Evolutionary conservation across 1,140 invertebrate genomes (phyloP).

Genomic region (Drosophila elegans): DNA sequence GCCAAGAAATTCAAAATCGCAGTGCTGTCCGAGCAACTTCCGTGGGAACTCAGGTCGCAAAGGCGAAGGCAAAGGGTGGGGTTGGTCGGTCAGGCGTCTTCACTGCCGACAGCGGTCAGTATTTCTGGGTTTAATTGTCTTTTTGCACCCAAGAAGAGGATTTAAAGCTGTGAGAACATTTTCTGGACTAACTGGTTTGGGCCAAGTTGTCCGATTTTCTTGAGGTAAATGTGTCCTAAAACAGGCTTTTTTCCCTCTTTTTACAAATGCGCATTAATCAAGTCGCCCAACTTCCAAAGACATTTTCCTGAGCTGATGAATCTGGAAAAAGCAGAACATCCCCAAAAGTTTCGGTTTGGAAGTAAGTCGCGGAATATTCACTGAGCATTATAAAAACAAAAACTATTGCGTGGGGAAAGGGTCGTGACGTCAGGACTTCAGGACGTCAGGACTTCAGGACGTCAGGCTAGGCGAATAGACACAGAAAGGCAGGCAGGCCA

Average conservation of each 20-base stretch:
- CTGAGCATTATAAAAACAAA: background rate
- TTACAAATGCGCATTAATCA: slow-evolving; percentile 1
- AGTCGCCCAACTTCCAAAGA: background rate
- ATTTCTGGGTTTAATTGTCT: slow-evolving; percentile 44
- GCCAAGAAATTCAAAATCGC: background rate
- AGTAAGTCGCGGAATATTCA: slow-evolving; percentile 15
- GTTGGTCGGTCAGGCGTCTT: slow-evolving; percentile 43
- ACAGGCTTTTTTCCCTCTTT: slow-evolving; percentile 41
- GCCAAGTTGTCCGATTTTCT: background rate
- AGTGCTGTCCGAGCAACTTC: background rate
- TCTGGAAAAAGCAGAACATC: background rate
- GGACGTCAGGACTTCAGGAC: too few species aligned
- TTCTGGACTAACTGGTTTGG: slow-evolving; percentile 59
- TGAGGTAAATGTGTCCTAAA: slow-evolving; percentile 22
- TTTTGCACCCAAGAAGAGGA: slow-evolving; percentile 55
- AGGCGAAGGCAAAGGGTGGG: slow-evolving; percentile 16
- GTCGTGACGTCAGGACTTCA: background rate
- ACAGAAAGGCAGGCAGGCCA: slow-evolving; percentile 39
- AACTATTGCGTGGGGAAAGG: background rate
- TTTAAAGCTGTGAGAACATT: slow-evolving; percentile 53
- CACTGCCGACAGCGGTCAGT: slow-evolving; percentile 7
- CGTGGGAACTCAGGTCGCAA: background rate
- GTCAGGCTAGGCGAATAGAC: slow-evolving; percentile 2
- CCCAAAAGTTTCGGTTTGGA: background rate
- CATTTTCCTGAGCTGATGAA: background rate